These are phyloP conservation scores for Papilio machaon DNA, from an alignment of 1,140 invertebrate species.

Conservation along the genomic window DNA sequence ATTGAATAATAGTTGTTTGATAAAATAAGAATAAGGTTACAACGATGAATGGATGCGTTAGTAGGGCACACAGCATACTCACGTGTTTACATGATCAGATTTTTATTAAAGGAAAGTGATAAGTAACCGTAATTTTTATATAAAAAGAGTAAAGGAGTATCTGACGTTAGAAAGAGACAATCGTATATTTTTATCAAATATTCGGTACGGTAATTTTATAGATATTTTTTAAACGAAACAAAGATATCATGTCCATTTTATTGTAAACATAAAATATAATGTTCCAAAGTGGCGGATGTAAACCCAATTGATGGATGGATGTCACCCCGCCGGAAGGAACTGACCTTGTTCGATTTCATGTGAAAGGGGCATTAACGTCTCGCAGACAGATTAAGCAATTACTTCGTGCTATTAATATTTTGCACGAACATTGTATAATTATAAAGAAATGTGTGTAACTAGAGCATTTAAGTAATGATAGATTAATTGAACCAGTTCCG, in stretches of 20 bases:
- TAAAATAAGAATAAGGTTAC: constrained; percentile 19
- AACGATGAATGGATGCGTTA: background rate
- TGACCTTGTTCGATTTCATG: background rate
- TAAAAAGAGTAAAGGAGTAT: no score
- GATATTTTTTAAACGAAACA: background rate
- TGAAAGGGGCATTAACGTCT: background rate
- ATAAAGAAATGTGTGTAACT: constrained; percentile 22
- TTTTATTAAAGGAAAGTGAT: background rate
- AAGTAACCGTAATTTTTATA: background rate
- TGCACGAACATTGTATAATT: constrained; percentile 23
- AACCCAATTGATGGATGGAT: background rate
- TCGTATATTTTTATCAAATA: background rate
- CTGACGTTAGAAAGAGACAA: background rate
- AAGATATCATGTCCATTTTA: background rate
- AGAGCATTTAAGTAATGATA: constrained; percentile 1
- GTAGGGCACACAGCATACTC: background rate
- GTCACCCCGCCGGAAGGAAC: constrained; percentile 10
- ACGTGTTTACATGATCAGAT: background rate
- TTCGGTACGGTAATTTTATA: background rate
- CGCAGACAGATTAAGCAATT: constrained; percentile 16
- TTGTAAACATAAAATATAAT: background rate
- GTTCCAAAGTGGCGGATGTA: constrained; percentile 4
- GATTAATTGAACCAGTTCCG: background rate
- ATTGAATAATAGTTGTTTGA: constrained; percentile 15
- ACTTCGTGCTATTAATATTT: background rate